Conservation (phyloP, 2,113 vertebrate genomes). For the Oreochromis aureus region DNA sequence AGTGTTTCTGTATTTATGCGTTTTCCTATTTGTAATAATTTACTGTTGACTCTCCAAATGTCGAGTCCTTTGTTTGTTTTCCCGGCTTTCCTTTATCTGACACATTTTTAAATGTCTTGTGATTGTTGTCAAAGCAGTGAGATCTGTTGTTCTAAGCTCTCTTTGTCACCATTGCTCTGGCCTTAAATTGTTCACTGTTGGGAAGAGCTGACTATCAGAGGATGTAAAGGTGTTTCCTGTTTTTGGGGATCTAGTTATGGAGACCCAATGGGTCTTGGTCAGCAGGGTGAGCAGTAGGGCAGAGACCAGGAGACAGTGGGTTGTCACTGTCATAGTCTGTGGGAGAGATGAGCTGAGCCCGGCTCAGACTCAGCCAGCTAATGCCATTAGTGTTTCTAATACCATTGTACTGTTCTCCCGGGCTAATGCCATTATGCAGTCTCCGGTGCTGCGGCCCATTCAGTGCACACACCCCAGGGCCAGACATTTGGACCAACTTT, state of each 20-base stretch:
- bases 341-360: constrained; percentile 41
- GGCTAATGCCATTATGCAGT: constrained; percentile 62
- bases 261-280: not conserved
- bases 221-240: constrained; percentile 55
- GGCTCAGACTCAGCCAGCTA: constrained; percentile 56
- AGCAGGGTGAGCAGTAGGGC: not conserved
- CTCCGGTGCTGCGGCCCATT: constrained; percentile 39
- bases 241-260: not conserved
- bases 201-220: constrained; percentile 6
- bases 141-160: not conserved
- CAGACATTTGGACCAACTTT: constrained; percentile 69
- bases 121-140: not conserved
- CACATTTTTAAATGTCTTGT: not conserved
- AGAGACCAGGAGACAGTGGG: not conserved
- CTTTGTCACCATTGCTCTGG: not conserved
- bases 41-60: not conserved
- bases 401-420: constrained; percentile 53
- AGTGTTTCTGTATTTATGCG: not conserved
- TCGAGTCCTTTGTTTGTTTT: not conserved
- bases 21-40: not conserved
- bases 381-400: constrained; percentile 66
- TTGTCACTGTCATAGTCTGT: constrained; percentile 23
- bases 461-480: constrained; percentile 39
- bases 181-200: not conserved
- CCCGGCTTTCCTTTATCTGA: not conserved